These are phyloP conservation scores for Luidia sarsii DNA, from an alignment of 53 echinoderm and acorn worm genomes.

Conservation along the genomic window DNA sequence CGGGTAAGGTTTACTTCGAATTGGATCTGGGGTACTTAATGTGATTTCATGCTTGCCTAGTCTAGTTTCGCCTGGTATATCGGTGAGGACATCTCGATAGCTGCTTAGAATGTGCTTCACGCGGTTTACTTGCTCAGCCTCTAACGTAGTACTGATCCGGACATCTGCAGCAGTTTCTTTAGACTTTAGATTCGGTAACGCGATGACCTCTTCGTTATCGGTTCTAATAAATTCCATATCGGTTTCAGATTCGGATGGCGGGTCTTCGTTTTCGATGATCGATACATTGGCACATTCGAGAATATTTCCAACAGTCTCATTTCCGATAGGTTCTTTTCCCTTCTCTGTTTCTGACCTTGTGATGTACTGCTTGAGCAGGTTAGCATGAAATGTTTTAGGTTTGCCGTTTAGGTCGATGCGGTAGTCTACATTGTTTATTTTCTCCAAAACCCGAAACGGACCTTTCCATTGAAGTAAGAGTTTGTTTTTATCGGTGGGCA, in stretches of 20 bases:
- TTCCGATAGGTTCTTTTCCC: neutral
- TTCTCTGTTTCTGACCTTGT: neutral
- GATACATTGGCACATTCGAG: conserved; percentile 7
- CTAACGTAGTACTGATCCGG: neutral
- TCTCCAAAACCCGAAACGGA: conserved; percentile 30
- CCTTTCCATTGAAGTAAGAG: conserved; percentile 48
- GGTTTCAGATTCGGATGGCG: neutral
- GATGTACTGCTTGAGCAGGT: conserved; percentile 28
- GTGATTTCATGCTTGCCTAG: conserved; percentile 24
- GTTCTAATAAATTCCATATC: neutral
- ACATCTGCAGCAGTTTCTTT: conserved; percentile 46
- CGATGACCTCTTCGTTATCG: conserved; percentile 41
- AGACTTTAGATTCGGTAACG: conserved; percentile 19
- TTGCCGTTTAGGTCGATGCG: neutral
- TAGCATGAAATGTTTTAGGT: conserved; percentile 18
- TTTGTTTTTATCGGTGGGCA: conserved; percentile 59
- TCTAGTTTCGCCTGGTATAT: conserved; percentile 56
- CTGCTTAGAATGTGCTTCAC: conserved; percentile 2
- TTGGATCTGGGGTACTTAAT: conserved; percentile 16
- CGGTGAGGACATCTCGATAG: conserved; percentile 40
- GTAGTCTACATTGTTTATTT: conserved; percentile 23
- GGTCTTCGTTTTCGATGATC: conserved; percentile 26
- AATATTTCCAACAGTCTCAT: neutral
- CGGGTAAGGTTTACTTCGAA: conserved; percentile 52
- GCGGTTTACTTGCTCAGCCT: neutral